phyloP scores from a whole-genome alignment of 2,113 vertebrate genomes.

The Zosterops pallidus region DNA sequence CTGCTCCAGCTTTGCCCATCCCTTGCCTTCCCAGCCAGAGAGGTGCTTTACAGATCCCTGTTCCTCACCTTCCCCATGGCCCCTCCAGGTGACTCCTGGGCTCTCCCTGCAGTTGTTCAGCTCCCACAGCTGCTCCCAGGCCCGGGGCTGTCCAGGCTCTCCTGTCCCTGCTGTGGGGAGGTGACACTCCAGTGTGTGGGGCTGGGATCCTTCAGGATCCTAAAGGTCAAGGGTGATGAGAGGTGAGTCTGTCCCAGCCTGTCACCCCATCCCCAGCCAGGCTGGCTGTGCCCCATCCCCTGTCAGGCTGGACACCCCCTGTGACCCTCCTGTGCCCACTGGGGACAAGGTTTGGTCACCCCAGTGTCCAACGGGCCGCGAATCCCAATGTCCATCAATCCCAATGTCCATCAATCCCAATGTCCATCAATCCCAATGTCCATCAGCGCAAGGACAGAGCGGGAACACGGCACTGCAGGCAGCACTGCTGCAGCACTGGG shows the following conservation, averaged over 20 bases:
- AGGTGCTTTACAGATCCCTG: rapidly evolving
- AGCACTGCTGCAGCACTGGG: not conserved
- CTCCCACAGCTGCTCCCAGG: not conserved
- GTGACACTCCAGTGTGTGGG: rapidly evolving
- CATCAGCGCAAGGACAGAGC: rapidly evolving
- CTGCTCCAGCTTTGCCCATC: not conserved
- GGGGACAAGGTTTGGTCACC: rapidly evolving
- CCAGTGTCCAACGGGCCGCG: not conserved
- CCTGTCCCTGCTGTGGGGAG: not conserved
- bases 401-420: too few species aligned
- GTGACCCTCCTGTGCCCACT: rapidly evolving
- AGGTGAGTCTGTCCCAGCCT: not conserved
- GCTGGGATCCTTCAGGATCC: not conserved
- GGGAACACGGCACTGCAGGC: rapidly evolving
- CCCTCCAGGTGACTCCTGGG: not conserved
- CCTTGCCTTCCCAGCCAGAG: not conserved
- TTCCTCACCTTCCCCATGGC: not conserved
- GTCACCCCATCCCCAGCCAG: not conserved
- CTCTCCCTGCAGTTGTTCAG: not conserved
- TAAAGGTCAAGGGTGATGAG: rapidly evolving
- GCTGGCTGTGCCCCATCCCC: not conserved
- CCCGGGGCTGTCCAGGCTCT: not conserved
- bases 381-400: rapidly evolving
- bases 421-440: too few species aligned
- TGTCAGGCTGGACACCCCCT: rapidly evolving